A percentile compares a stretch with the other conserved stretches of the same genome.
phyloP scores from a whole-genome alignment of 1,140 invertebrate species.

The Heliconius eleuchia region DNA sequence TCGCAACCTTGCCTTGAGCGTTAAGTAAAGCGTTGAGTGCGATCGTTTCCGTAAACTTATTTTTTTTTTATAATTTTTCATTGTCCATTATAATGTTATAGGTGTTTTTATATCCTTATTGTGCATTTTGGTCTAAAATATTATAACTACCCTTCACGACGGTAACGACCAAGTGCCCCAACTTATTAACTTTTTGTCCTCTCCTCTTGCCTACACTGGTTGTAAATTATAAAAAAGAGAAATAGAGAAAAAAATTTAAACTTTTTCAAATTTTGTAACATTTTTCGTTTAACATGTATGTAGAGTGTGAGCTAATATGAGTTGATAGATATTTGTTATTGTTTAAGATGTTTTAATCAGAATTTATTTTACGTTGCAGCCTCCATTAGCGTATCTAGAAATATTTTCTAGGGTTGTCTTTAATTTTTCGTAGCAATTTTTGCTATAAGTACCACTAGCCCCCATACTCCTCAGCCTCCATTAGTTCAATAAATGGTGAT shows the following conservation, averaged over 20 bases:
- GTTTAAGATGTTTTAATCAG: neutral
- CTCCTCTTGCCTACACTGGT: no score
- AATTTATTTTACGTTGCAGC: neutral
- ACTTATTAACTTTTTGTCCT: neutral
- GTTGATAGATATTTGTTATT: neutral
- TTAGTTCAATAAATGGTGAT: neutral
- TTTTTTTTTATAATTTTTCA: neutral
- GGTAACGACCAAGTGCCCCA: neutral
- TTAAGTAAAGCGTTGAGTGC: neutral
- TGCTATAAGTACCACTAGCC: no score
- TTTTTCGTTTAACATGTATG: no score
- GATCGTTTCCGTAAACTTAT: conserved; percentile 6
- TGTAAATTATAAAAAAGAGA: no score
- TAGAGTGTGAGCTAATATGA: no score
- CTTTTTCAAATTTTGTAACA: no score
- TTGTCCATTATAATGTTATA: neutral
- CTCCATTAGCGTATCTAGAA: neutral
- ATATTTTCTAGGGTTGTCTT: no score
- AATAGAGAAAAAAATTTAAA: no score
- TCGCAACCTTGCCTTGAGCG: conserved; percentile 19
- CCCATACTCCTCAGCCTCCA: neutral
- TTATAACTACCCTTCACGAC: neutral
- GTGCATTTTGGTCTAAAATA: neutral
- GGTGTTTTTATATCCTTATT: neutral
- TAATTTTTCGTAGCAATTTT: no score